Base-by-base conservation (phyloP, 2,113 vertebrate species). In the Scomber japonicus region DNA sequence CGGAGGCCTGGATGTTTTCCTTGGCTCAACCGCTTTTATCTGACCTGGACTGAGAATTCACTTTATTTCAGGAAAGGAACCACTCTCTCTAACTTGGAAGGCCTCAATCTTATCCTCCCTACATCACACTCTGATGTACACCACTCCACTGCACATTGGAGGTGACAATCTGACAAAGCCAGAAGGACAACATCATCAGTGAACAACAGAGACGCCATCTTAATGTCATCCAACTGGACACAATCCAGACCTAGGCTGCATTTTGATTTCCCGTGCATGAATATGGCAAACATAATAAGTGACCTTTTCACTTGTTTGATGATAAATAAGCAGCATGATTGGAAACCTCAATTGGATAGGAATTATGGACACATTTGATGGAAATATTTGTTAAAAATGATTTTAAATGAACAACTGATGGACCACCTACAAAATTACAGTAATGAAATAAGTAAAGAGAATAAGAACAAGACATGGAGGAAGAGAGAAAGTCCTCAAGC, bases 221-320 rank as follows among this genome's bases (percentile, higher is more conserved):
- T 80, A 59, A 82, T 66, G 61, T 81, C 72, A 74, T 80, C 65
- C 69, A 86, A 45, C 45, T 72, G 75, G 78, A 86, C 50, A 17
- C 19, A 7, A 3, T 69, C 73, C 75, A 71, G 45, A 46, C 50
- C 16, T 72, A 19, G 2, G n/a, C n/a, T 55, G 48, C 40, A 73
- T 78, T 80, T 67, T 54, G 6, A 88, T 60, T 57, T 61, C 59
- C 73, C 57, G 17, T 13, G 49, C 64, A 84, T 75, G 78, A 81
- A 70, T 50, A 68, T 72, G n/a, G 3, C 70, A 54, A 72, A 82
- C 62, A 62, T 21, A 14, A 74, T 70, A 83, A 12, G 59, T 50
- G 48, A 62, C 10, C 46, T 68, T 62, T 50, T 15, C 44, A 44
- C 30, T 57, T 21, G 15, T 77, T 71, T 27, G 10, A 31, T 8